Base-by-base conservation (phyloP, 1,140 invertebrate species). In the Bradysia coprophila region DNA sequence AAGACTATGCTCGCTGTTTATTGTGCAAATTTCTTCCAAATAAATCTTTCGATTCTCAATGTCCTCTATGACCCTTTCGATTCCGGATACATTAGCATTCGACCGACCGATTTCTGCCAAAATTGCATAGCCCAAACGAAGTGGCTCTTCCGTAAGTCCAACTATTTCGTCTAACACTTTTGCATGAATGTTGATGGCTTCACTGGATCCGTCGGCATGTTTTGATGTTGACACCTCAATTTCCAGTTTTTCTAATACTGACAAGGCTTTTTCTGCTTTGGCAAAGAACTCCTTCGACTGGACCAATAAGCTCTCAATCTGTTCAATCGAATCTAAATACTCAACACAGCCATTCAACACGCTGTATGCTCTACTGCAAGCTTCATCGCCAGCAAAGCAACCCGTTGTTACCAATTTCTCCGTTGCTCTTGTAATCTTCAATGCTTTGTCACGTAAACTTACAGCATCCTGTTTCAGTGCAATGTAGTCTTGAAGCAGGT, bases 361-460 rank as follows among this genome's bases (percentile, higher is more conserved):
- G 22, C 64, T 64, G 51, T 84, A 85, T 15, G 84, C 74, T n/a
- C 23, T 39, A 19, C 75, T 75, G 40, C 56, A 58, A 1, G 79
- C 78, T 52, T 85, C 74, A 46, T 81, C 72, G 2, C 73, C 73
- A 15, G 75, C 74, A 51, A 77, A 76, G 49, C 76, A 75, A 15
- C 77, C 76, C 1, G 72, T 69, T 21, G 71, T 69, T 19, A 77
- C 69, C 18, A 88, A 66, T 52, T 78, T 75, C 56, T 88, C 82
- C 13, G 81, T 85, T 21, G 77, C 79, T 53, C 78, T 73, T 2
- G 84, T 75, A 47, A 87, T 76, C 56, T 76, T 80, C 20, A 88
- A 59, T 4, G 78, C 75, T 49, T 69, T 70, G 48, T 87, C 83
- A 58, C 86, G 79, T 24, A 84, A 65, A 28, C 79, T 71, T 68